phyloP scores from a whole-genome alignment of 2,113 vertebrate species.

The mouse (Mus musculus) region GRCm39 chr8:71172001-71172500 shows the following conservation, averaged over 20 bases:
- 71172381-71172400: background rate
- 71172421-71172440: background rate
- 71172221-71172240: background rate
- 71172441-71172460: background rate
- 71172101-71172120: background rate
- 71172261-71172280: background rate
- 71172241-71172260: background rate
- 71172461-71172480: background rate
- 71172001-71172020: background rate
- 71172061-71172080: too few species aligned
- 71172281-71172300: background rate
- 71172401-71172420: slow-evolving; percentile 5
- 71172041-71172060: background rate
- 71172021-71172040: background rate
- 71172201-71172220: too few species aligned
- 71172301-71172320: background rate
- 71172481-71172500: background rate
- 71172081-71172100: background rate
- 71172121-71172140: background rate
- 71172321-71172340: background rate
- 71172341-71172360: background rate
- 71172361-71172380: rapidly evolving
- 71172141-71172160: background rate
- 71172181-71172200: background rate
- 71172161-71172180: background rate